phyloP scores from a whole-genome alignment of 1,140 invertebrate genomes.

The Hetaerina americana region DNA sequence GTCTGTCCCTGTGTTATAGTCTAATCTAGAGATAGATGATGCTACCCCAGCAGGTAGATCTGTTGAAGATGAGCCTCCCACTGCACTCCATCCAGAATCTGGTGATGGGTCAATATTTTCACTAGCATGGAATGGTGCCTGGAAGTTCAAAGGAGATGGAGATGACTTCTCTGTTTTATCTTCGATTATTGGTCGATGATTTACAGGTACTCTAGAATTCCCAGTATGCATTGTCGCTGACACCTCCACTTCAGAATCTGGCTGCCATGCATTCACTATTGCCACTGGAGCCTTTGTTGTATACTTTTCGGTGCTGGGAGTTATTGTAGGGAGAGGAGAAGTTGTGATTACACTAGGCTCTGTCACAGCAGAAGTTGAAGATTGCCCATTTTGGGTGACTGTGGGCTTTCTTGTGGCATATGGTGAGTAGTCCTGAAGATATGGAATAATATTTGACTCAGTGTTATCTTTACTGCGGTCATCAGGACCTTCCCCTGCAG shows the following conservation, averaged over 20 bases:
- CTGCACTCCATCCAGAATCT: not conserved
- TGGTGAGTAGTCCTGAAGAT: conserved; percentile 36
- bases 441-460: conserved; percentile 32
- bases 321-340: not conserved
- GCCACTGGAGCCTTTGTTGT: not conserved
- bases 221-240: conserved; percentile 26
- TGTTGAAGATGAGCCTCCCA: conserved; percentile 26
- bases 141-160: conserved; percentile 31
- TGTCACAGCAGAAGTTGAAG: not conserved
- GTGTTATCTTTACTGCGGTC: conserved; percentile 17
- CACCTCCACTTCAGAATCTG: conserved; percentile 26
- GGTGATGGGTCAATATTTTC: conserved; percentile 32
- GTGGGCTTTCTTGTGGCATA: conserved; percentile 29
- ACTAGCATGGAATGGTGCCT: conserved; percentile 56
- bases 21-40: conserved; percentile 21
- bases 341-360: not conserved
- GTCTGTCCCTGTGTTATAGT: conserved; percentile 22
- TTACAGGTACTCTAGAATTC: not conserved
- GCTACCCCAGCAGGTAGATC: conserved; percentile 30
- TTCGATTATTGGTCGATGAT: not conserved
- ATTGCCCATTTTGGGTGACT: conserved; percentile 19
- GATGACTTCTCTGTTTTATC: not conserved
- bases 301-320: not conserved
- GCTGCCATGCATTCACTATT: not conserved
- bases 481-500: conserved; percentile 14